Conservation (phyloP, 2,113 vertebrate species). For the Peucedramus taeniatus region DNA sequence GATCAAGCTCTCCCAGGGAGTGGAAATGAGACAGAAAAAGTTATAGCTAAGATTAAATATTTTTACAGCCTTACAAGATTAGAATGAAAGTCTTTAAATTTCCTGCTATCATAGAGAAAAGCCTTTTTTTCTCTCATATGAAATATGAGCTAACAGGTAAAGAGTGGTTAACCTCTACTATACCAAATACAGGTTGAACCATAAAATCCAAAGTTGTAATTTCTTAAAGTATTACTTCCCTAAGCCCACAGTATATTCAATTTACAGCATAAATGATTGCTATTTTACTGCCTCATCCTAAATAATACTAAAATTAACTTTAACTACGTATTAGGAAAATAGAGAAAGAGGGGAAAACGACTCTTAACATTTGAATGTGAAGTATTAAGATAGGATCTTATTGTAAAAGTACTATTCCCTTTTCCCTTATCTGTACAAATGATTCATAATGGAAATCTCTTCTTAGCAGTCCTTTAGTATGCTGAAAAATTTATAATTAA, state of each 20-base stretch:
- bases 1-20: constrained; percentile 8
- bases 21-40: constrained; percentile 24
- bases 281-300: neutral
- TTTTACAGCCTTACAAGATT: constrained; percentile 11
- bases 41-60: constrained; percentile 38
- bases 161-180: neutral
- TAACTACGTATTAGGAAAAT: neutral
- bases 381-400: neutral
- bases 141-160: neutral
- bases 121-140: neutral
- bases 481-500: neutral
- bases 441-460: neutral
- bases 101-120: neutral
- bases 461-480: neutral
- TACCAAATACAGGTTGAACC: neutral
- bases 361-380: neutral
- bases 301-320: neutral
- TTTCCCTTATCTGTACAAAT: neutral
- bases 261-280: neutral
- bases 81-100: constrained; percentile 31
- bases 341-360: neutral
- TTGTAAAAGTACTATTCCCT: neutral
- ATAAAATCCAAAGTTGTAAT: neutral
- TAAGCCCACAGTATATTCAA: neutral
- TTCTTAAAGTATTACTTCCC: neutral